Conservation (phyloP, 2,113 vertebrate species). For the Potamarius usumacintae region DNA sequence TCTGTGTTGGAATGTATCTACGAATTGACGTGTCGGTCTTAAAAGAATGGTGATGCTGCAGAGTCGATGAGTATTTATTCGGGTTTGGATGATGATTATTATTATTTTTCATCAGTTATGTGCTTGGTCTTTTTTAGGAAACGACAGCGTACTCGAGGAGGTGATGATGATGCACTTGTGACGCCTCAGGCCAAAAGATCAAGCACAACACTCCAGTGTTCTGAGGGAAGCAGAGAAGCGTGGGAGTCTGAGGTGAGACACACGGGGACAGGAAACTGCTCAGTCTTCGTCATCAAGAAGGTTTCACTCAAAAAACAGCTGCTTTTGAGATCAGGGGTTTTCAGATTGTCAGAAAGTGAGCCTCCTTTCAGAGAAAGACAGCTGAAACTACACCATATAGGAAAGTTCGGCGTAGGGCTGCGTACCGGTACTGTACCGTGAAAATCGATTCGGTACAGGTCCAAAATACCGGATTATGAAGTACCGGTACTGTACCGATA, state of each 20-base stretch:
- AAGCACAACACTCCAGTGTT: conserved; percentile 75
- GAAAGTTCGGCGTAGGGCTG: too few species aligned
- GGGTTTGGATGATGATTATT: neutral
- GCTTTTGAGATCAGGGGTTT: neutral
- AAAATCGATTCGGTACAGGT: too few species aligned
- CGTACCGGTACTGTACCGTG: too few species aligned
- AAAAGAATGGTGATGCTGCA: too few species aligned
- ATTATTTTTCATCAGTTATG: neutral
- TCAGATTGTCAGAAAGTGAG: too few species aligned
- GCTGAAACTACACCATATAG: too few species aligned
- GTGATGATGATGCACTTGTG: conserved; percentile 78
- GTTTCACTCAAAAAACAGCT: neutral
- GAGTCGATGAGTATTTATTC: too few species aligned
- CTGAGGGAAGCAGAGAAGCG: conserved; percentile 79
- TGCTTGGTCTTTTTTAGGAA: conserved; percentile 75
- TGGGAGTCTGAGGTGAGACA: conserved; percentile 91
- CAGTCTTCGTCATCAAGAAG: too few species aligned
- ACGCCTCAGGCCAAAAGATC: conserved; percentile 84
- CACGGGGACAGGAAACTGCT: neutral
- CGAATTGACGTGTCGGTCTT: too few species aligned
- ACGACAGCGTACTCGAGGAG: conserved; percentile 81
- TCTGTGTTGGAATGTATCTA: neutral
- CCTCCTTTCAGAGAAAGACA: too few species aligned
- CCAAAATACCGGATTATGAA: too few species aligned
- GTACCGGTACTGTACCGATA: too few species aligned